Conservation (phyloP, 2,888 invertebrate species). For the Eilema griseolum region DNA sequence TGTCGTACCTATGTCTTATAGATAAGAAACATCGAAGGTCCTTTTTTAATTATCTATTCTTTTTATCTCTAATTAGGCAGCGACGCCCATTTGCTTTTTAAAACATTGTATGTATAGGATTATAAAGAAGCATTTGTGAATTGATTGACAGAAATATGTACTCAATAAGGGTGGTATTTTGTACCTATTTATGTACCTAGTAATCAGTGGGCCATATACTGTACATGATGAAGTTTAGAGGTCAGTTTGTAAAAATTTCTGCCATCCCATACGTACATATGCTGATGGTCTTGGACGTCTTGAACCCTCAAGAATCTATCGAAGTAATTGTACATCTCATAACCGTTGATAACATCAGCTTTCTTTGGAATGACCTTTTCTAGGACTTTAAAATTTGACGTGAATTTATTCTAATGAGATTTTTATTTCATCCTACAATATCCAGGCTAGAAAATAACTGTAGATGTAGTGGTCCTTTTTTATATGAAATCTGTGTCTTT, state of each 20-base stretch:
- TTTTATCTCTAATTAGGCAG: slow-evolving; percentile 50
- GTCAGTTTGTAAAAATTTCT: background rate
- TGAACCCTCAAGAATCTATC: background rate
- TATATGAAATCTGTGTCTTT: background rate
- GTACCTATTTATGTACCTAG: background rate
- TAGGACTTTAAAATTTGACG: no score
- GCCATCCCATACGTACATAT: no score
- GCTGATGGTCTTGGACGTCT: background rate
- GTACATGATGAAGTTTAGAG: background rate
- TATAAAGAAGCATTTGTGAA: background rate
- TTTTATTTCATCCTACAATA: no score
- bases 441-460: no score
- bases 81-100: slow-evolving; percentile 37
- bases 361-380: no score
- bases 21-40: slow-evolving; percentile 49
- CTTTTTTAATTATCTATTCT: slow-evolving; percentile 54
- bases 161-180: background rate
- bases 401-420: no score
- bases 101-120: slow-evolving; percentile 14
- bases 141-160: background rate
- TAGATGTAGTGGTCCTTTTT: no score
- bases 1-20: slow-evolving; percentile 52
- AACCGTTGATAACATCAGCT: no score
- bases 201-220: no score
- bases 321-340: no score